A percentile compares a stretch with the other conserved stretches of the same genome.
These are phyloP conservation scores for Ischnus inquisitorius DNA, from an alignment of 2,888 invertebrate species.

Conservation along the genomic window DNA sequence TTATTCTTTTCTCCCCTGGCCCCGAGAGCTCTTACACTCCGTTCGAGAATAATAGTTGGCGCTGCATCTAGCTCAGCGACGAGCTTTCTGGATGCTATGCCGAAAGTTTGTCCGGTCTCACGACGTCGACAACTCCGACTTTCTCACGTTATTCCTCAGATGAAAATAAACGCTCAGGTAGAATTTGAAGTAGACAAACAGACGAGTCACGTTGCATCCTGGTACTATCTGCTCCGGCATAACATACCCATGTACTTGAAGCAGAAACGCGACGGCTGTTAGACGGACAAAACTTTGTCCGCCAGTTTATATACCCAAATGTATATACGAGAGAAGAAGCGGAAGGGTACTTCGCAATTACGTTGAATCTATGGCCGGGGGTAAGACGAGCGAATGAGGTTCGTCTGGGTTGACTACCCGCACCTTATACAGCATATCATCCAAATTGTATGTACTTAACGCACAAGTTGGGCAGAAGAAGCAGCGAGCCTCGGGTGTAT, in stretches of 20 bases:
- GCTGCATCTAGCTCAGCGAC: not conserved
- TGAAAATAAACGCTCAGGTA: slow-evolving; percentile 19
- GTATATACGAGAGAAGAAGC: slow-evolving; percentile 16
- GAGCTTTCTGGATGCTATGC: not conserved
- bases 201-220: not conserved
- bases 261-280: not conserved
- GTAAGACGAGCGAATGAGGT: slow-evolving; percentile 44
- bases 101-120: not conserved
- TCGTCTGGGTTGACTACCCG: slow-evolving; percentile 18
- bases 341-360: slow-evolving; percentile 75
- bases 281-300: slow-evolving; percentile 48
- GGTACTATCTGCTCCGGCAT: not conserved
- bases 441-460: slow-evolving; percentile 77
- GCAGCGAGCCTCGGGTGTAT: slow-evolving; percentile 10
- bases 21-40: not conserved
- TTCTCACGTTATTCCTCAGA: slow-evolving; percentile 24
- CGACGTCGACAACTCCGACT: slow-evolving; percentile 5
- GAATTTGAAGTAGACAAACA: slow-evolving; percentile 18
- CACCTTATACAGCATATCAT: slow-evolving; percentile 71
- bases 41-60: not conserved
- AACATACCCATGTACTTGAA: slow-evolving; percentile 9
- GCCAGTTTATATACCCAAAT: not conserved
- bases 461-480: slow-evolving; percentile 55
- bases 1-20: not conserved
- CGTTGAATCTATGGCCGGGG: slow-evolving; percentile 74